Base-by-base conservation (phyloP, 2,888 invertebrate species). In the Apomyelois bistriatella region DNA sequence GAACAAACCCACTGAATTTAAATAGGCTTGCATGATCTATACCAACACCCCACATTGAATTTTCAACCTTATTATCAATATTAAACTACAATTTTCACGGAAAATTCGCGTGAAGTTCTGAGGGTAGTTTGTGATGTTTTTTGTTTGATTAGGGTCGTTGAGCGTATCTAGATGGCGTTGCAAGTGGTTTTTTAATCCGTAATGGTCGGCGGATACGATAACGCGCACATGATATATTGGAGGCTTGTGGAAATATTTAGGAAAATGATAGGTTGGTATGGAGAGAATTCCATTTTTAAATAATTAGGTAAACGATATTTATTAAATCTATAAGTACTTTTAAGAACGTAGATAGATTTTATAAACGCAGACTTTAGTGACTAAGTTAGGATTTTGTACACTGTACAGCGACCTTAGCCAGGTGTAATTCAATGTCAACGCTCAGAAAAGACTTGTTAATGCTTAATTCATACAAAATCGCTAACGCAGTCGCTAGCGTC, bases 1-100 rank as follows among this genome's bases (percentile, higher is more conserved):
- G 72, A 70, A 73, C 79, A 73, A 73, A 65, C 75, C 76, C 70
- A 70, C 74, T 58, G 74, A 81, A 81, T 83, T 85, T 78, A 79
- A 79, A 80, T 66, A 64, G 59, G 66, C 71, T 67, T 66, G 60
- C 58, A 61, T 59, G 59, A 65, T 61, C 59, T 32, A 43, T 52
- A 8, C 12, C 7, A 32, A 32, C 5, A 32, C 32, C 32, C 7
- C 3, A 9, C 35, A 46, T 5, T 1, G 46, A 32, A 46, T 16
- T 46, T 35, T 32, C 35, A 46, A 13, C 30, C 46, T 46, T 46
- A 32, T 3, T 16, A 30, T 13, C 15, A 15, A 15, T 32, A 32
- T 13, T 8, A 10, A 15, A 16, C 1, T 32, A 46, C 10, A 10
- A 10, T 9, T 46, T 15, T 9, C 9, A 8, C 1, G 46, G 46